phyloP scores from a whole-genome alignment of 2,888 invertebrate genomes.

The Lithophane semibrunnea region DNA sequence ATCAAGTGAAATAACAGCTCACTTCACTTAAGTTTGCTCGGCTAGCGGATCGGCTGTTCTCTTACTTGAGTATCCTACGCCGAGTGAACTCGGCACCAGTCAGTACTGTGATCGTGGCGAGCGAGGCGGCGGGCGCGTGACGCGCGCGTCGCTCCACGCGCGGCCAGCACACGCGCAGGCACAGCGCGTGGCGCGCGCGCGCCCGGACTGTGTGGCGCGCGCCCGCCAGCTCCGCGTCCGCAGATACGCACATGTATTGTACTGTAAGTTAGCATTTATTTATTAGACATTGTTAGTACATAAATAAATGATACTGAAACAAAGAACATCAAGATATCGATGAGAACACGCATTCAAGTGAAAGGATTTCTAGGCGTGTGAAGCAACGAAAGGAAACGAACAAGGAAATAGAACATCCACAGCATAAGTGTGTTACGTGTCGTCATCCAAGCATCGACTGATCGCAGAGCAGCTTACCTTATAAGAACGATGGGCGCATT shows the following conservation, averaged over 20 bases:
- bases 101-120: conserved; percentile 82
- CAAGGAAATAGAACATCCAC: background rate
- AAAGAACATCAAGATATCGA: background rate
- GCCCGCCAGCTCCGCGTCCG: conserved; percentile 70
- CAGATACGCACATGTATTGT: conserved; percentile 77
- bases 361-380: background rate
- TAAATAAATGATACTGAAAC: background rate
- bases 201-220: conserved; percentile 71
- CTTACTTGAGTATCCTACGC: conserved; percentile 82
- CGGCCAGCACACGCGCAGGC: conserved; percentile 79
- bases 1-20: no score
- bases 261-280: conserved; percentile 69
- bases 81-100: conserved; percentile 81
- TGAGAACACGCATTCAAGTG: background rate
- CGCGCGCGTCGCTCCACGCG: conserved; percentile 79
- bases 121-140: conserved; percentile 69
- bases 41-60: no score
- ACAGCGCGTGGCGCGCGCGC: conserved; percentile 74
- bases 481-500: background rate
- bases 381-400: background rate
- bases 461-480: background rate
- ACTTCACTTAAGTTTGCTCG: no score
- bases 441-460: background rate
- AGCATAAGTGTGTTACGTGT: background rate
- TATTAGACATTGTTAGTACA: background rate